A percentile compares a stretch with the other conserved stretches of the same genome.
Conservation (phyloP, 2,888 invertebrate genomes). For the Meiosimyza decipiens region DNA sequence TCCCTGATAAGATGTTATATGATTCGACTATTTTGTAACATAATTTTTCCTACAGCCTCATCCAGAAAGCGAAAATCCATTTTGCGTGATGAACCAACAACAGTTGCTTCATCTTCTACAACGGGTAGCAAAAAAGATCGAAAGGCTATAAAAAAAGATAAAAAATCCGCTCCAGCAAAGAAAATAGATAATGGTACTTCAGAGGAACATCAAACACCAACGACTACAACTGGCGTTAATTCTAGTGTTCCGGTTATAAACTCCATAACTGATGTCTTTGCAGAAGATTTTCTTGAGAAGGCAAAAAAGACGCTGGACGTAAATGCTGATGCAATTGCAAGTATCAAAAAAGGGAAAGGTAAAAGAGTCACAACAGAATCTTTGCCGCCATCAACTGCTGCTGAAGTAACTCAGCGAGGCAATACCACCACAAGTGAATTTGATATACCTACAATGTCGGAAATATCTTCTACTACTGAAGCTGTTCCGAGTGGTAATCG, state of each 20-base stretch:
- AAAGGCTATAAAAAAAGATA: constrained; percentile 53
- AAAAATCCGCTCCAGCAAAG: constrained; percentile 43
- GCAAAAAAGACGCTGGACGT: constrained; percentile 61
- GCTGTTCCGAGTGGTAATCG: constrained; percentile 49
- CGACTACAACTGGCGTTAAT: constrained; percentile 22
- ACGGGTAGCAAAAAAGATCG: constrained; percentile 48
- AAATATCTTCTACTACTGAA: constrained; percentile 61
- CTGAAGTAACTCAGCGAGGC: constrained; percentile 45
- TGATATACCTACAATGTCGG: constrained; percentile 68
- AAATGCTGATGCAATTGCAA: constrained; percentile 52
- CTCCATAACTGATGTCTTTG: constrained; percentile 74
- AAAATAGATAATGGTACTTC: constrained; percentile 43
- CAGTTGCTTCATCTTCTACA: constrained; percentile 10
- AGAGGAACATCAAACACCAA: constrained; percentile 40
- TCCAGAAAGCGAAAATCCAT: constrained; percentile 59
- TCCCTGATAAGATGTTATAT: too few species aligned
- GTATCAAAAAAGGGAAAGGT: constrained; percentile 58
- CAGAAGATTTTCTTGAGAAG: constrained; percentile 71
- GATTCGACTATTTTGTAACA: too few species aligned
- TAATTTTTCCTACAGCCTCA: constrained; percentile 28
- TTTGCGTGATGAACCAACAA: constrained; percentile 37
- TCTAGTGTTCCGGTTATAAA: constrained; percentile 48
- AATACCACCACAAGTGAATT: constrained; percentile 66
- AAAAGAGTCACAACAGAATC: constrained; percentile 44
- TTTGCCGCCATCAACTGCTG: constrained; percentile 34